Percentiles rank a stretch among this genome's conserved stretches.
Evolutionary conservation across 1,140 invertebrate species (phyloP).

Genomic region (Eufriesea mexicana): DNA sequence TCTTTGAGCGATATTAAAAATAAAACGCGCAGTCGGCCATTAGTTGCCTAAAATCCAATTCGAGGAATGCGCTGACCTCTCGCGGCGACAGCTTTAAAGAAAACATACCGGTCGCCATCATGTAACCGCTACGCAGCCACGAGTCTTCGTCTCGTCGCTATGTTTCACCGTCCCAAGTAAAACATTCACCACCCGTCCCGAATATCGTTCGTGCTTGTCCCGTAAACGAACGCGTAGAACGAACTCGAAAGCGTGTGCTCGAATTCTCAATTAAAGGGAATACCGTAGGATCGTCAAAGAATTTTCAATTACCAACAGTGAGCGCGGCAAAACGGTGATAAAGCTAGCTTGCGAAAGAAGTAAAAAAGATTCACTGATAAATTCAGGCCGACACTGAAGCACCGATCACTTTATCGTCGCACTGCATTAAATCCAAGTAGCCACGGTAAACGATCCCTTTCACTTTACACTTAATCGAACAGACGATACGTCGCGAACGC

Average conservation of each 20-base stretch:
- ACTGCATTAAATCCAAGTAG: constrained; percentile 33
- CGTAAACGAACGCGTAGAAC: too few relatives aligned
- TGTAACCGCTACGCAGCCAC: not conserved
- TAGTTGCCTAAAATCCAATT: not conserved
- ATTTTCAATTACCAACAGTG: not conserved
- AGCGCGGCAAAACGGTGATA: too few relatives aligned
- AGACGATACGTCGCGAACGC: constrained; percentile 4
- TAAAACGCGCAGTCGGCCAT: not conserved
- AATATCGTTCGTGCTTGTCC: too few relatives aligned
- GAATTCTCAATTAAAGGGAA: not conserved
- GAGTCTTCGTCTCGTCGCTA: not conserved
- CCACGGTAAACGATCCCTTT: not conserved
- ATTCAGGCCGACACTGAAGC: not conserved
- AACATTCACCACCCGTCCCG: too few relatives aligned
- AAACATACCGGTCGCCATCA: not conserved
- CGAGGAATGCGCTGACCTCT: not conserved
- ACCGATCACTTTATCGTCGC: constrained; percentile 27
- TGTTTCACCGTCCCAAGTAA: too few relatives aligned
- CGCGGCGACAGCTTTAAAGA: not conserved
- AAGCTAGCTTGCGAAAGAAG: not conserved
- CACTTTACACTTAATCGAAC: constrained; percentile 45
- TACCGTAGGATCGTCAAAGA: not conserved
- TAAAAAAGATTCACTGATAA: not conserved
- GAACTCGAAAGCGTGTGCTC: too few relatives aligned
- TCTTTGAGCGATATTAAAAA: not conserved